Evolutionary conservation across 2,797 vertebrate species (phyloP).

Genomic region (Buceros bicornis): DNA sequence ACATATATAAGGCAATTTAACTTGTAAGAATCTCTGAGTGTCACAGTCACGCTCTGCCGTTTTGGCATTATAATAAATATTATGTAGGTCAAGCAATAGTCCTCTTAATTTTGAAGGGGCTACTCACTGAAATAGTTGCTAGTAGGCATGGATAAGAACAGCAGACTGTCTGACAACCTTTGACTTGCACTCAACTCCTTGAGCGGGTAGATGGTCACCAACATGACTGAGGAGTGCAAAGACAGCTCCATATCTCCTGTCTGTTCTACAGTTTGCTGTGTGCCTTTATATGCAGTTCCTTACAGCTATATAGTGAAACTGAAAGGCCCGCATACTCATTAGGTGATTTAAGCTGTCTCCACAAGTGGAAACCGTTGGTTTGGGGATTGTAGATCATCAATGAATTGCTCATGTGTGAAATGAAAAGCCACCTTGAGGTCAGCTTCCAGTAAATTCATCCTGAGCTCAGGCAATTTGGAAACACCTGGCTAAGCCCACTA

Average conservation of each 20-base stretch:
- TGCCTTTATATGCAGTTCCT: not conserved
- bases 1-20: not conserved
- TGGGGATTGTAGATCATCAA: constrained; percentile 22
- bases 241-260: not conserved
- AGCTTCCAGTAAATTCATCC: constrained; percentile 29
- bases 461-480: not conserved
- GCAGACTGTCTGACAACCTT: not conserved
- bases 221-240: not conserved
- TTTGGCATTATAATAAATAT: not conserved
- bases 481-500: constrained; percentile 11
- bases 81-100: not conserved
- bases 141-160: not conserved
- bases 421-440: constrained; percentile 57
- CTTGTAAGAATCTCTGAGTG: not conserved
- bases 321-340: not conserved
- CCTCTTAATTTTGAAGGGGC: not conserved
- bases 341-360: not conserved
- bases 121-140: not conserved
- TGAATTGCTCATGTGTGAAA: constrained; percentile 66
- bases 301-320: not conserved
- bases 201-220: not conserved
- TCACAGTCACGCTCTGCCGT: not conserved
- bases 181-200: not conserved
- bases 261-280: not conserved
- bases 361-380: not conserved